Percentiles rank a stretch among this genome's conserved stretches.
Evolutionary conservation across 2,113 vertebrate genomes (phyloP).

Genomic region (Phoxinus phoxinus): DNA sequence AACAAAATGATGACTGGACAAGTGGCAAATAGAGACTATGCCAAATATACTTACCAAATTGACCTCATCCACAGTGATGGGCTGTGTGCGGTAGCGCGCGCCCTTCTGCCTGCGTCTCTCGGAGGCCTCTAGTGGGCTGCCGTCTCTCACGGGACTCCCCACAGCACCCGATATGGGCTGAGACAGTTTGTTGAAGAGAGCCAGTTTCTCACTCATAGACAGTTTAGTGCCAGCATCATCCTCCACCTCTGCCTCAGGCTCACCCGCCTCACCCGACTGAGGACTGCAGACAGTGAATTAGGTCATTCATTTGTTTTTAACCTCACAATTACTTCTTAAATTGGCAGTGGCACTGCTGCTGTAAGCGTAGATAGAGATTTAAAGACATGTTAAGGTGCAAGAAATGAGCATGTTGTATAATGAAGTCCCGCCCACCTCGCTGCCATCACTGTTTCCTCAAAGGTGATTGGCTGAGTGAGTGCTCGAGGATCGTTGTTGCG

Average conservation of each 20-base stretch:
- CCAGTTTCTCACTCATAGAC: conserved; percentile 79
- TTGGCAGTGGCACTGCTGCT: background rate
- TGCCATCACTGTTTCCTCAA: conserved; percentile 70
- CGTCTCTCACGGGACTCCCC: conserved; percentile 54
- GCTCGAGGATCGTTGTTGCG: conserved; percentile 71
- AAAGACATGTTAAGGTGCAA: background rate
- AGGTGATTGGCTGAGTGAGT: conserved; percentile 77
- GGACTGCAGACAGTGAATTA: conserved; percentile 24
- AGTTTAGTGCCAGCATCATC: conserved; percentile 75
- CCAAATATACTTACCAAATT: conserved; percentile 67
- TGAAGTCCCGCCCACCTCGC: conserved; percentile 65
- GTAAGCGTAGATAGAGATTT: background rate
- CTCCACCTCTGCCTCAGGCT: conserved; percentile 53
- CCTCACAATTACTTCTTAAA: background rate
- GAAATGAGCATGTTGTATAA: background rate
- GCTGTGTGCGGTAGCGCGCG: conserved; percentile 77
- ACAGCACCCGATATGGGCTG: conserved; percentile 51
- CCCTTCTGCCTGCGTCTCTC: conserved; percentile 77
- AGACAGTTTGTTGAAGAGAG: conserved; percentile 79
- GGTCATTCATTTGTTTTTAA: background rate
- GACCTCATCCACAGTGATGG: conserved; percentile 79
- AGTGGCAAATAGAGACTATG: background rate
- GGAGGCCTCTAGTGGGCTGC: conserved; percentile 25
- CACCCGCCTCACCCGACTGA: conserved; percentile 52
- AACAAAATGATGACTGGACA: background rate